A percentile compares a stretch with the other conserved stretches of the same genome.
Evolutionary conservation across 2,888 invertebrate genomes (phyloP).

Genomic region (Mylabris sibirica): DNA sequence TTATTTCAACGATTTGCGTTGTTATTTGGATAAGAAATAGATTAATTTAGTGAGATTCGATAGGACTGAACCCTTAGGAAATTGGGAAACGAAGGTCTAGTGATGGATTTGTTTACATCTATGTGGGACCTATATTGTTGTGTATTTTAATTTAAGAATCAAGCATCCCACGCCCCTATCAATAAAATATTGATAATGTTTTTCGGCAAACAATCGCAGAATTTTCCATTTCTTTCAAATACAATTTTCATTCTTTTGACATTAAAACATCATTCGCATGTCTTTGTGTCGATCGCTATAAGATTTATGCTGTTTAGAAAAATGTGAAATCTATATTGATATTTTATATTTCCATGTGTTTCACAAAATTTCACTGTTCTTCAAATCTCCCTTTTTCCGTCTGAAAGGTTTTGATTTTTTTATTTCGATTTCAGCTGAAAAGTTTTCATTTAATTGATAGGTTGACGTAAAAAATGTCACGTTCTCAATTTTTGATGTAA

Average conservation of each 20-base stretch:
- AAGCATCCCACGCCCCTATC: background rate
- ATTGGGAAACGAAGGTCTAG: background rate
- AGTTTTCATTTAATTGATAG: conserved; percentile 5
- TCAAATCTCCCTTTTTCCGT: too few relatives aligned
- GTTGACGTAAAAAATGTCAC: background rate
- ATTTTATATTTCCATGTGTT: background rate
- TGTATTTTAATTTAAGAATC: background rate
- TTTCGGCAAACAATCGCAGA: background rate
- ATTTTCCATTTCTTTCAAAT: background rate
- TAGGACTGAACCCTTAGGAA: background rate
- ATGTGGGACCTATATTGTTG: background rate
- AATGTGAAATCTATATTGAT: background rate
- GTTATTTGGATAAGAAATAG: too few relatives aligned
- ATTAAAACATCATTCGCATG: background rate
- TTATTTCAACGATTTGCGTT: too few relatives aligned
- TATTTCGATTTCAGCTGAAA: background rate
- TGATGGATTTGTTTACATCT: conserved; percentile 1
- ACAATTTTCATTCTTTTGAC: background rate
- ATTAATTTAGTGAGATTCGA: background rate
- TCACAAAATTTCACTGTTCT: too few relatives aligned
- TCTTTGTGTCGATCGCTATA: background rate
- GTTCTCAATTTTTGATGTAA: background rate
- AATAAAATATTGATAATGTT: background rate
- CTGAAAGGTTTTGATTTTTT: background rate
- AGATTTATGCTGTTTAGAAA: background rate